phyloP scores from a whole-genome alignment of 30 jellyfish, hydroid and myxozoan genomes.

The Pelagia noctiluca region DNA sequence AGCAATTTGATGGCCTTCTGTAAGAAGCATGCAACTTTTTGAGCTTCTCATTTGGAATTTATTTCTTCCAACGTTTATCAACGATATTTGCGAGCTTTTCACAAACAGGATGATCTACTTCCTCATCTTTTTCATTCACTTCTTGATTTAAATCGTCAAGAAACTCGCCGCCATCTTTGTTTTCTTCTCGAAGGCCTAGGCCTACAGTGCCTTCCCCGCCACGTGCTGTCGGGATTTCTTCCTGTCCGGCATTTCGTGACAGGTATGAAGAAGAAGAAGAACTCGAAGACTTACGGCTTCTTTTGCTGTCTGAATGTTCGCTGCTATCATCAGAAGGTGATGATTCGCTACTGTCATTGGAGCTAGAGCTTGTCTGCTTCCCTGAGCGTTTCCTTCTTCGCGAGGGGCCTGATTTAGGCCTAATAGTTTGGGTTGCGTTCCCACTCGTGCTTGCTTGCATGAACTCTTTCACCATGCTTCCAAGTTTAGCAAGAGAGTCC shows the following conservation, averaged over 20 bases:
- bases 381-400: slow-evolving; percentile 17
- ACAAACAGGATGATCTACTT: slow-evolving; percentile 8
- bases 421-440: not conserved
- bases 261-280: not conserved
- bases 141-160: slow-evolving; percentile 15
- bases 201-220: slow-evolving; percentile 8
- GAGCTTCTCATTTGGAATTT: not conserved
- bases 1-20: slow-evolving; percentile 17
- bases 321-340: slow-evolving; percentile 2
- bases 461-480: too few relatives aligned
- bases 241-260: slow-evolving; percentile 5
- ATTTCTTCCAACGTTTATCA: slow-evolving; percentile 14
- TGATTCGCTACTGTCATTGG: slow-evolving; percentile 21
- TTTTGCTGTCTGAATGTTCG: not conserved
- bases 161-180: slow-evolving; percentile 5
- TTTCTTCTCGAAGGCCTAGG: too few relatives aligned
- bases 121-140: slow-evolving; percentile 14
- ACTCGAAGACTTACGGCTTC: slow-evolving; percentile 7
- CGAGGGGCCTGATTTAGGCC: slow-evolving; percentile 18
- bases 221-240: not conserved
- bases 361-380: slow-evolving; percentile 12
- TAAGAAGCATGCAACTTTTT: not conserved
- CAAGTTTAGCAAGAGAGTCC: too few relatives aligned
- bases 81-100: slow-evolving; percentile 16
- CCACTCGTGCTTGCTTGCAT: not conserved